These are phyloP conservation scores for Drosophila formosana DNA, from an alignment of 2,888 invertebrate genomes.

Conservation along the genomic window DNA sequence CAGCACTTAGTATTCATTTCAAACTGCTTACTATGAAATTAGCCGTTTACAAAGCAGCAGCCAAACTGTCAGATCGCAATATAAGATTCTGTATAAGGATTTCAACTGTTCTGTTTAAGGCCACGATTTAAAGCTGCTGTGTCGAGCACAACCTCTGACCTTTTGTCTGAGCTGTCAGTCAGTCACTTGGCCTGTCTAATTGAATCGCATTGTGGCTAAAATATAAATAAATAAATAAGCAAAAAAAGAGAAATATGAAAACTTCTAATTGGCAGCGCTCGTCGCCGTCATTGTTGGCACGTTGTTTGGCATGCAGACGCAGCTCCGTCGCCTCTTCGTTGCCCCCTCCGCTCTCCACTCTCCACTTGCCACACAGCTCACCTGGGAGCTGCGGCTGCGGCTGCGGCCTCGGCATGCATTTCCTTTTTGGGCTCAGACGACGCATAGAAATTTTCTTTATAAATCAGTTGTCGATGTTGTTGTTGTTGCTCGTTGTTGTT, in stretches of 20 bases:
- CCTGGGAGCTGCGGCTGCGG: conserved; percentile 15
- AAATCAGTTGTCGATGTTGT: conserved; percentile 68
- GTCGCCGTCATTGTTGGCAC: conserved; percentile 68
- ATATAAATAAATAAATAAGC: conserved; percentile 4
- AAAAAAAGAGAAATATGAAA: conserved; percentile 63
- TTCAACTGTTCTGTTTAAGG: neutral
- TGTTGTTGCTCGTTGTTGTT: conserved; percentile 47
- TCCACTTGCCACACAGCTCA: neutral
- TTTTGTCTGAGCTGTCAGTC: conserved; percentile 21
- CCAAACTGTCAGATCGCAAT: neutral
- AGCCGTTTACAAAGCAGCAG: too few species aligned
- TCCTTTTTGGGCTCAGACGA: conserved; percentile 74
- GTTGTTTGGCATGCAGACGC: conserved; percentile 72
- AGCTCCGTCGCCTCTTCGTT: neutral
- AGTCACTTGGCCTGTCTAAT: conserved; percentile 45
- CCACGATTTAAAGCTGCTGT: neutral
- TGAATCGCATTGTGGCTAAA: conserved; percentile 58
- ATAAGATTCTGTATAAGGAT: neutral
- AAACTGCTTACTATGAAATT: too few species aligned
- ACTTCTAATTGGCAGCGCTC: conserved; percentile 73
- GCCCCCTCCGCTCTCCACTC: too few species aligned
- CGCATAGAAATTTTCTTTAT: conserved; percentile 77
- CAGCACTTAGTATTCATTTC: too few species aligned
- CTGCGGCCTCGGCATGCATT: conserved; percentile 68
- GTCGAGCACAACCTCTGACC: conserved; percentile 31